Percentiles rank a stretch among this genome's conserved stretches.
Conservation (phyloP, 2,113 vertebrate species). For the Phodopus roborovskii region DNA sequence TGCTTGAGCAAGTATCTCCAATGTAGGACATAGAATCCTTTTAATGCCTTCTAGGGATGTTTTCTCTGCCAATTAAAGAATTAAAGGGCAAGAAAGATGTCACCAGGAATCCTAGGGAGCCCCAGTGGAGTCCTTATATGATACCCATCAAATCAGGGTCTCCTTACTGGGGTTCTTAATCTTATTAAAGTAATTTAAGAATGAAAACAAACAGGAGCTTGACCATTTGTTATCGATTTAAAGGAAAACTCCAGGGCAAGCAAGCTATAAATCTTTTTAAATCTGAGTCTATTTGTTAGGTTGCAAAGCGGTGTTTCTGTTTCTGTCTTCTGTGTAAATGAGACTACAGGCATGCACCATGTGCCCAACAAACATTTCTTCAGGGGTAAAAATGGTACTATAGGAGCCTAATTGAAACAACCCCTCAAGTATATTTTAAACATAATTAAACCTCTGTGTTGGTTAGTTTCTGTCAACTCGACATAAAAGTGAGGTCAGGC, state of each 20-base stretch:
- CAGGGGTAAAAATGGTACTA: background rate
- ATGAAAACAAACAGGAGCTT: background rate
- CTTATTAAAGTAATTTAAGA: background rate
- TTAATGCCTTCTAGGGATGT: background rate
- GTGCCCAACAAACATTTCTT: background rate
- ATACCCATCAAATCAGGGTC: background rate
- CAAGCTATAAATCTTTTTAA: background rate
- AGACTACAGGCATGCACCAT: background rate
- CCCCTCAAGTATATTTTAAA: conserved; percentile 60
- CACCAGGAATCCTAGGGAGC: background rate
- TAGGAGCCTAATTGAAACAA: conserved; percentile 32
- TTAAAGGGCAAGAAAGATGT: background rate
- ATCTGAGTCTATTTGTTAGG: background rate
- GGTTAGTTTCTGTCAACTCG: background rate
- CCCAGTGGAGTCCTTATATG: background rate
- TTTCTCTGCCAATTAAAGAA: background rate
- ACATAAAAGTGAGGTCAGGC: background rate
- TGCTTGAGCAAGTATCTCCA: background rate
- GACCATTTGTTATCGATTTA: background rate
- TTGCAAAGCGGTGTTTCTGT: background rate
- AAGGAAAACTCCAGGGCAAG: background rate
- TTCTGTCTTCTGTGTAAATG: background rate
- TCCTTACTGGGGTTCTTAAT: background rate
- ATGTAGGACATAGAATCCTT: background rate
- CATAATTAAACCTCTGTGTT: background rate